Conservation (phyloP, 1,140 invertebrate species). For the Bactericera cockerelli region DNA sequence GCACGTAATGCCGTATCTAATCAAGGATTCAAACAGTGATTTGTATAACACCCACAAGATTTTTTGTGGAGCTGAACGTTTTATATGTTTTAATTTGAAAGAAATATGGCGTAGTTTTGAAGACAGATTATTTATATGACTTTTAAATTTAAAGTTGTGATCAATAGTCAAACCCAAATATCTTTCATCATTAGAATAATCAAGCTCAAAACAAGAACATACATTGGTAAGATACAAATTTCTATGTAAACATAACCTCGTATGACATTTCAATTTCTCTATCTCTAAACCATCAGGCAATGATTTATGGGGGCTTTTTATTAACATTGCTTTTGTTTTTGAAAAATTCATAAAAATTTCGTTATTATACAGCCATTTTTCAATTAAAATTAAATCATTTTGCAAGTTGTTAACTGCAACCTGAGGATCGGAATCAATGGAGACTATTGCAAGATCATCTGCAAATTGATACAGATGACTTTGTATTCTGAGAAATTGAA, state of each 20-base stretch:
- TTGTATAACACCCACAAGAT: neutral
- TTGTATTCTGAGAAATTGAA: neutral
- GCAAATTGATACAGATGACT: constrained; percentile 3
- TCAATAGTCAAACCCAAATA: neutral
- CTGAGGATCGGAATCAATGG: neutral
- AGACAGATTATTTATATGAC: neutral
- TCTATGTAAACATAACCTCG: neutral
- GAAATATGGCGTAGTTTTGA: neutral
- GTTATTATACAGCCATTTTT: neutral
- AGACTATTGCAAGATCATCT: neutral
- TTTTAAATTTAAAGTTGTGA: neutral
- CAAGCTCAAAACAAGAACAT: neutral
- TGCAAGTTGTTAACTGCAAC: neutral
- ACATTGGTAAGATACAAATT: neutral
- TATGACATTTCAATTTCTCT: neutral
- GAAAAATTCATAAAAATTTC: constrained; percentile 7
- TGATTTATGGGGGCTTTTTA: constrained; percentile 7
- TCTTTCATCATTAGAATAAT: neutral
- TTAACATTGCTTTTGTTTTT: constrained; percentile 3
- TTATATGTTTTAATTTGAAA: neutral
- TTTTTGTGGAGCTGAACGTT: neutral
- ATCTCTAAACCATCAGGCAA: neutral
- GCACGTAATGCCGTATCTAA: neutral
- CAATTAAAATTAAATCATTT: neutral
- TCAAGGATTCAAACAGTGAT: neutral